Evolutionary conservation across 1,140 invertebrate genomes (phyloP).

Genomic region (Brachionus paranguensis): DNA sequence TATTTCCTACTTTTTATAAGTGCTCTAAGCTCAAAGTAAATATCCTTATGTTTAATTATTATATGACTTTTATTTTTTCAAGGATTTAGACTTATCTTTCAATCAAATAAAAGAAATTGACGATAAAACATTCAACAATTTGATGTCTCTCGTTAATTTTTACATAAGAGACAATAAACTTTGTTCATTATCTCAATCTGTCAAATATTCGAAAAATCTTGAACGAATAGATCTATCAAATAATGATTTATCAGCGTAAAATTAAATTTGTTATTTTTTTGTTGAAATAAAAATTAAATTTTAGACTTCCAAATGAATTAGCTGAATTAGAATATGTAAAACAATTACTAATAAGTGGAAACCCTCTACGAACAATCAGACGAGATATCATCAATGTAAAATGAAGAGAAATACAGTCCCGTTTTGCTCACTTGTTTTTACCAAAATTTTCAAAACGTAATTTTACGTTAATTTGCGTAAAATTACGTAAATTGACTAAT

Average conservation of each 20-base stretch:
- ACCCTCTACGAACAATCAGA: conserved; percentile 70
- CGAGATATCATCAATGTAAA: conserved; percentile 65
- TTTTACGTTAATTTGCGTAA: no score
- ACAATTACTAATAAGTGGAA: conserved; percentile 74
- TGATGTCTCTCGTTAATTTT: neutral
- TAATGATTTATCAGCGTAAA: conserved; percentile 69
- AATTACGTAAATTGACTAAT: no score
- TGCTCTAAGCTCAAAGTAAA: conserved; percentile 54
- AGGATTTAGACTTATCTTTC: conserved; percentile 28
- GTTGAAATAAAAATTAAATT: neutral
- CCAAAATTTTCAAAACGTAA: no score
- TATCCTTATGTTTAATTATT: neutral
- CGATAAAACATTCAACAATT: neutral
- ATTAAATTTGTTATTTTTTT: neutral
- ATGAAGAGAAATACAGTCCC: neutral
- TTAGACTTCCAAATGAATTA: conserved; percentile 68
- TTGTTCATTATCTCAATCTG: conserved; percentile 68
- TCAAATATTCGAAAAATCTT: conserved; percentile 66
- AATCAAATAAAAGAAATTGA: conserved; percentile 26
- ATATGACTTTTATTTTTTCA: neutral
- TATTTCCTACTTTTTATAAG: conserved; percentile 52
- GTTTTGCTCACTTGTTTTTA: no score
- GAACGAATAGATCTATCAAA: conserved; percentile 75
- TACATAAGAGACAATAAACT: conserved; percentile 66
- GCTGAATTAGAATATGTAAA: conserved; percentile 72